phyloP scores from a whole-genome alignment of 2,113 vertebrate species.

The Rutilus rutilus region DNA sequence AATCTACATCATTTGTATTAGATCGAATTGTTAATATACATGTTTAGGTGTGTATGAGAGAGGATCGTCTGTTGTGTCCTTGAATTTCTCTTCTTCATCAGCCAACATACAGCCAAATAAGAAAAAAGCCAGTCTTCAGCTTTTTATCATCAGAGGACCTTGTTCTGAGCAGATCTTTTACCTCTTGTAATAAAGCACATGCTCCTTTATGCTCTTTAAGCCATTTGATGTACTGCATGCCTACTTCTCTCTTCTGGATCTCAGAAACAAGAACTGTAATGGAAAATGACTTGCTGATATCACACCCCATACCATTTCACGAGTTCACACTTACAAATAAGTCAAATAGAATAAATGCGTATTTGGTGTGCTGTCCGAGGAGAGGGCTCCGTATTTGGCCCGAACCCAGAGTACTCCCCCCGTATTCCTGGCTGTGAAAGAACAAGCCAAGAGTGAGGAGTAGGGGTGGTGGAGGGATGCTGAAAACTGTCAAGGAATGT shows the following conservation, averaged over 20 bases:
- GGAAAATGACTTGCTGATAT: not conserved
- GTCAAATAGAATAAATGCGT: too few relatives aligned
- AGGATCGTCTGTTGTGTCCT: constrained; percentile 52
- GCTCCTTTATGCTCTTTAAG: not conserved
- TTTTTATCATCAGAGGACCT: constrained; percentile 45
- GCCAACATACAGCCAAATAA: not conserved
- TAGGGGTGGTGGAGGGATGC: too few relatives aligned
- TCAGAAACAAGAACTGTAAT: not conserved
- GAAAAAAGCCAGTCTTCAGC: constrained; percentile 38
- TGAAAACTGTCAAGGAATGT: too few relatives aligned
- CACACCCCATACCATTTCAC: not conserved
- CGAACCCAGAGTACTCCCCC: too few relatives aligned
- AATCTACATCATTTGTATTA: not conserved
- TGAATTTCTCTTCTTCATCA: constrained; percentile 64
- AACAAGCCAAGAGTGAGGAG: too few relatives aligned
- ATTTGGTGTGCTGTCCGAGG: too few relatives aligned
- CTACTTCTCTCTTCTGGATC: not conserved
- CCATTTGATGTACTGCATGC: not conserved
- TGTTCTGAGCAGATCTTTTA: not conserved
- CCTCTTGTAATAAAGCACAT: not conserved
- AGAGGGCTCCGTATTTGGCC: too few relatives aligned
- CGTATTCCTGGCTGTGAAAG: too few relatives aligned
- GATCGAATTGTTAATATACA: not conserved
- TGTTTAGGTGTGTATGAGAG: not conserved
- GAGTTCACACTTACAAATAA: too few relatives aligned